Evolutionary conservation across 2,113 vertebrate genomes (phyloP).

Genomic region (Herpailurus yagouaroundi): DNA sequence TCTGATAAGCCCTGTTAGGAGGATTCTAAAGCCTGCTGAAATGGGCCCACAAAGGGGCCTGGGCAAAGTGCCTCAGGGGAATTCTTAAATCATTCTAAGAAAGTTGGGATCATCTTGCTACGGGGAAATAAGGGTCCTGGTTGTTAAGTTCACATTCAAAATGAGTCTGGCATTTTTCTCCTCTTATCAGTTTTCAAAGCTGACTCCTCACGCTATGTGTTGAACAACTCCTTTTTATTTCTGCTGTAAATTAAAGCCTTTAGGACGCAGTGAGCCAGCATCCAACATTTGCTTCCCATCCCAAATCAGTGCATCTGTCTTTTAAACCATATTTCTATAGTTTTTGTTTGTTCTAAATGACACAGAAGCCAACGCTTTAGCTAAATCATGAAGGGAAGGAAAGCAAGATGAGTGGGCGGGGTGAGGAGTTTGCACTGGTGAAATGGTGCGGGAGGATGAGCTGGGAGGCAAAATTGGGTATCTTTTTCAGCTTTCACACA

Average conservation of each 20-base stretch:
- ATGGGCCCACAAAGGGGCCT: constrained; percentile 40
- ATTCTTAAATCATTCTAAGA: constrained; percentile 83
- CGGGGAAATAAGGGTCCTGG: constrained; percentile 77
- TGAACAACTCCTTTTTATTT: constrained; percentile 65
- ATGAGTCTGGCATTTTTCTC: constrained; percentile 78
- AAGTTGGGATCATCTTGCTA: constrained; percentile 70
- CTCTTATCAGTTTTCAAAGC: constrained; percentile 82
- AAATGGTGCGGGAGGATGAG: constrained; percentile 11
- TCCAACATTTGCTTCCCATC: constrained; percentile 67
- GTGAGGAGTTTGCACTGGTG: neutral
- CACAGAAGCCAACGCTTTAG: constrained; percentile 72
- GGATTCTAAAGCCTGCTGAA: constrained; percentile 62
- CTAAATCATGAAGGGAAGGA: constrained; percentile 76
- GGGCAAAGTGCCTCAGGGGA: constrained; percentile 75
- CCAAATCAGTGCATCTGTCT: constrained; percentile 78
- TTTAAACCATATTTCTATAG: constrained; percentile 69
- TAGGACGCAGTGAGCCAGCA: constrained; percentile 73
- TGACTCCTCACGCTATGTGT: constrained; percentile 14
- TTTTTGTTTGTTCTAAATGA: constrained; percentile 75
- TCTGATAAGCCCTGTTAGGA: constrained; percentile 69
- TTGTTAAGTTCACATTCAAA: constrained; percentile 84
- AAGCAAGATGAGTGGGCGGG: constrained; percentile 20
- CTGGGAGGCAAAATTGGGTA: neutral
- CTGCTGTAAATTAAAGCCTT: constrained; percentile 82
- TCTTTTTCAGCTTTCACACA: constrained; percentile 17